Evolutionary conservation across 2,888 invertebrate genomes (phyloP).

Genomic region (Mythimna pallens): DNA sequence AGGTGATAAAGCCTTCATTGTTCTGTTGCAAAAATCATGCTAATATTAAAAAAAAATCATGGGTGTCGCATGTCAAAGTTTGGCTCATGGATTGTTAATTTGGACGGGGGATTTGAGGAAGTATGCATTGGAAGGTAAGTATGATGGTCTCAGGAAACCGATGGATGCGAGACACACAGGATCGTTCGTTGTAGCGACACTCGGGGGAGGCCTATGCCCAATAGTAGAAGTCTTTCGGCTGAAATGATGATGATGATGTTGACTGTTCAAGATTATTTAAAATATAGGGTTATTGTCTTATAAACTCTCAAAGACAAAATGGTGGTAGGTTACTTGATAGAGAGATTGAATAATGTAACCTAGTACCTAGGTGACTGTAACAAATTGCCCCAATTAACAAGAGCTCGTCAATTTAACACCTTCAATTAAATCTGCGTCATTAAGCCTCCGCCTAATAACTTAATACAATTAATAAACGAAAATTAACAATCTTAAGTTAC

Average conservation of each 20-base stretch:
- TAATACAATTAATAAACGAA: conserved; percentile 16
- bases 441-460: conserved; percentile 7
- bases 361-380: neutral
- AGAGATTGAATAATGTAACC: conserved; percentile 9
- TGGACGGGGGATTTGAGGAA: no score
- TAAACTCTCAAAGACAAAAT: conserved; percentile 7
- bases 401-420: conserved; percentile 3
- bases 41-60: neutral
- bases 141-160: no score
- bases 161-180: no score
- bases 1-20: neutral
- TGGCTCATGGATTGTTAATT: neutral
- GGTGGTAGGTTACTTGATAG: neutral
- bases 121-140: no score
- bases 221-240: no score
- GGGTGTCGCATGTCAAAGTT: neutral
- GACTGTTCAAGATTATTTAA: neutral
- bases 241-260: no score
- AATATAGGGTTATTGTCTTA: neutral
- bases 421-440: conserved; percentile 12
- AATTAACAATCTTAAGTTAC: neutral
- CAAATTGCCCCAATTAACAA: conserved; percentile 17
- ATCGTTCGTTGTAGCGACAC: no score
- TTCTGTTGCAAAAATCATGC: neutral
- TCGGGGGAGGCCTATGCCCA: no score